phyloP scores from a whole-genome alignment of 2,113 vertebrate species.

The Erythrocebus patas region DNA sequence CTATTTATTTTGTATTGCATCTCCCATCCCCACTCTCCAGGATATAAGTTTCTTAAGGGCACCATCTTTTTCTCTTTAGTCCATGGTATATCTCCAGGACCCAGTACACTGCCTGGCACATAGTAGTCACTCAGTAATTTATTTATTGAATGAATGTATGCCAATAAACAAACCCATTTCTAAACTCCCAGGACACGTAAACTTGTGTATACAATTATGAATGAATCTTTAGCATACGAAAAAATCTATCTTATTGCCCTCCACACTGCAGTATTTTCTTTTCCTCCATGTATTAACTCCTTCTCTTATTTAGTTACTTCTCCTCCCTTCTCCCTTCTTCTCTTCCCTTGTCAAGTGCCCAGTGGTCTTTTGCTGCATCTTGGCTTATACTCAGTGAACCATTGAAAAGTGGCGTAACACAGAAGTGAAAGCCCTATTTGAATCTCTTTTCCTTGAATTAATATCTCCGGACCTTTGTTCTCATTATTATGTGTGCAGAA shows the following conservation, averaged over 20 bases:
- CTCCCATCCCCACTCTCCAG: no score
- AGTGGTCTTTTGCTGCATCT: not conserved
- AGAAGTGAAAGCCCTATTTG: not conserved
- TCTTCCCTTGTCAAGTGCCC: not conserved
- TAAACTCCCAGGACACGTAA: not conserved
- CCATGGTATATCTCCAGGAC: not conserved
- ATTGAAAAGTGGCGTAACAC: not conserved
- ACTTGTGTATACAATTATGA: not conserved
- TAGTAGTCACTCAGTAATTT: not conserved
- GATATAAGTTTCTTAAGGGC: not conserved
- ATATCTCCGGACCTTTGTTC: not conserved
- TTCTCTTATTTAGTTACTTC: not conserved
- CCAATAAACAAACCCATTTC: not conserved
- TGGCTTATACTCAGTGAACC: not conserved
- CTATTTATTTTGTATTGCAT: not conserved
- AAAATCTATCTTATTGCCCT: not conserved
- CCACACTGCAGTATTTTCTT: not conserved
- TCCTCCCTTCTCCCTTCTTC: not conserved
- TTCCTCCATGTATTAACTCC: not conserved
- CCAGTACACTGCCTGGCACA: not conserved
- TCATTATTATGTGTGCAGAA: not conserved
- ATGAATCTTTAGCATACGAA: no score
- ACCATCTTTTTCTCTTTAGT: not conserved
- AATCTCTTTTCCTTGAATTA: not conserved
- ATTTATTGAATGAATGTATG: not conserved